Evolutionary conservation across 1,140 invertebrate genomes (phyloP), one percentile per base, ranked within the genome.

Genomic region (Drosophila triauraria): DNA sequence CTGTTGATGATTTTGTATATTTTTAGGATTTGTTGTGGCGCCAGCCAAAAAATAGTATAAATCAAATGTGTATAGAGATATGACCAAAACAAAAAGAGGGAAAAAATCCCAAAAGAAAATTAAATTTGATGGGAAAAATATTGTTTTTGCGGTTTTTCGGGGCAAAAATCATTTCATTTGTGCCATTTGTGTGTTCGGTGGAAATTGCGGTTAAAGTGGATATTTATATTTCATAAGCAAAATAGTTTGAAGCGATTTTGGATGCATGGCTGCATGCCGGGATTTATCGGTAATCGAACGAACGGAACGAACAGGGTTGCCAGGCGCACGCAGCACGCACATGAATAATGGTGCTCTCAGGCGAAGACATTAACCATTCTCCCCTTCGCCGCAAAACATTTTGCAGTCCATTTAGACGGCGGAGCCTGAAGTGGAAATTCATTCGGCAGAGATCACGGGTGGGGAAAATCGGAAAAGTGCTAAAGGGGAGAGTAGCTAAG

Each of bases 1-100:
- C 67, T 78, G 79, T 75, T 82, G 79, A 87, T 86, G 82, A 85
- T 85, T 85, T 64, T 75, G 54, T 75, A 83, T 83, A 83, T 83
- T 82, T 82, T 82, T 82, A 69, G 75, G 75, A 65, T 69, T 63
- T 67, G 54, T 17, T 58, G 32, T 40, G 5, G 53, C 2, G 43
- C 10, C 46, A 56, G 40, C 30, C 9, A n/a, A 54, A 48, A 62
- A 44, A 72, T 50, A 65, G 32, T 38, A 32, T 13, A 42, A 12
- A 30, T 12, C 42, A 68, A 30, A 23, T 27, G 32, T n/a, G 15
- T 48, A 43, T 44, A 42, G 60, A 69, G 30, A 54, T 63, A 65
- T 65, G 64, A 30, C 13, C 13, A 25, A 47, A 77, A 56, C 17
- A 60, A 75, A 60, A 75, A 42, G 20, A 15, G 58, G 8, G 4